These are phyloP conservation scores for Microtus montanus DNA, from an alignment of 2,113 vertebrate species.

Conservation along the genomic window DNA sequence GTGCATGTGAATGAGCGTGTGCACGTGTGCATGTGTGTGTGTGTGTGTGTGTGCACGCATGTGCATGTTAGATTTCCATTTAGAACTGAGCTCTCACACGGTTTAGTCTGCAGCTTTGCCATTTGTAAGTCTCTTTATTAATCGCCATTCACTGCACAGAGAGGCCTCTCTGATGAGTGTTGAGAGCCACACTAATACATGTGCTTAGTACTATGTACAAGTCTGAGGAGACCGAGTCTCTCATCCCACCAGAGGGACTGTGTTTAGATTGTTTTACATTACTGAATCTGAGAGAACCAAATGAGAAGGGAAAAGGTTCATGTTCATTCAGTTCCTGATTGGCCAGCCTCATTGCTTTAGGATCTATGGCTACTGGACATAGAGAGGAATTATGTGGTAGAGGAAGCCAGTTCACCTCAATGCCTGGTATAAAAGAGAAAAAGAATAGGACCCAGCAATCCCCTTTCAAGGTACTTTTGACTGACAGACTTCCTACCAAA, in stretches of 20 bases:
- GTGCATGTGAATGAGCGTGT: background rate
- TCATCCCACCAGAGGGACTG: background rate
- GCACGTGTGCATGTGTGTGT: too few relatives aligned
- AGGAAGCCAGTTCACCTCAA: background rate
- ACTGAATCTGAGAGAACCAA: background rate
- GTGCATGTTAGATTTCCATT: background rate
- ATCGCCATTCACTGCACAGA: background rate
- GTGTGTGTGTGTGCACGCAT: too few relatives aligned
- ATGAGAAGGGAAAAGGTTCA: background rate
- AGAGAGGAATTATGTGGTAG: background rate
- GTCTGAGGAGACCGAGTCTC: background rate
- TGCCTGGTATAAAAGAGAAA: background rate
- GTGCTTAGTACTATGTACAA: background rate
- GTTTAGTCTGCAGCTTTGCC: background rate
- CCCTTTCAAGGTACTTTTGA: background rate
- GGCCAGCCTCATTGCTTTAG: background rate
- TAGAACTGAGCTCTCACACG: background rate
- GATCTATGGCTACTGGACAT: background rate
- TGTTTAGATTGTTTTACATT: background rate
- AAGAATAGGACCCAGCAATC: background rate
- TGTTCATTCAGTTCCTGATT: background rate
- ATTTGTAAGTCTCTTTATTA: background rate
- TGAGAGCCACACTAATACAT: background rate
- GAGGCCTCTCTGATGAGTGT: background rate
- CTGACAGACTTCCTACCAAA: background rate